These are phyloP conservation scores for Scatophagus argus DNA, from an alignment of 2,113 vertebrate genomes.

Conservation along the genomic window DNA sequence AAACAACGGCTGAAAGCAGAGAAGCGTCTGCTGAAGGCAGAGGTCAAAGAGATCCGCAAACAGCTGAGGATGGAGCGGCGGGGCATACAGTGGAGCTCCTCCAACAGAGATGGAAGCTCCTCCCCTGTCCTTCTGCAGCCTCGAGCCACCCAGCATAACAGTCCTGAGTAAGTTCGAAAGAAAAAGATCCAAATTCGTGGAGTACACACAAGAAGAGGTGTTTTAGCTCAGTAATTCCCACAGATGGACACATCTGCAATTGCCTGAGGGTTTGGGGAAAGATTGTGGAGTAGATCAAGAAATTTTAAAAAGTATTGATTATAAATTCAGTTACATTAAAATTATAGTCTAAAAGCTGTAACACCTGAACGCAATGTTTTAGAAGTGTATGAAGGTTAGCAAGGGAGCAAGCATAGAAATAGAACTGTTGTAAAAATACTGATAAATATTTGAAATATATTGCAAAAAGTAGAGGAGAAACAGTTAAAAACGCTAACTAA, in stretches of 20 bases:
- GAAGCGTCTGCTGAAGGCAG: constrained; percentile 95
- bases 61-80: constrained; percentile 95
- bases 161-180: constrained; percentile 78
- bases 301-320: too few species aligned
- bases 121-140: constrained; percentile 84
- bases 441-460: not conserved
- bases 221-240: too few species aligned
- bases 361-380: too few species aligned
- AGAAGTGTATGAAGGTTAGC: not conserved
- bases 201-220: not conserved
- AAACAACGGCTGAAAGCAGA: constrained; percentile 95
- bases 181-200: not conserved
- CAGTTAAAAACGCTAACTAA: not conserved
- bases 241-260: too few species aligned
- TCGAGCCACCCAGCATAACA: constrained; percentile 81
- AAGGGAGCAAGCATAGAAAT: not conserved
- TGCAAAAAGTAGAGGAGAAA: too few species aligned
- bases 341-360: too few species aligned
- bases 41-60: constrained; percentile 95
- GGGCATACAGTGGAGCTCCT: constrained; percentile 91
- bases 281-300: too few species aligned
- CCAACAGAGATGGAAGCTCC: constrained; percentile 79
- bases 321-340: too few species aligned
- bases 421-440: too few species aligned
- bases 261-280: too few species aligned